phyloP scores from a whole-genome alignment of 1,140 invertebrate species.

The Himalopsyche phryganea region DNA sequence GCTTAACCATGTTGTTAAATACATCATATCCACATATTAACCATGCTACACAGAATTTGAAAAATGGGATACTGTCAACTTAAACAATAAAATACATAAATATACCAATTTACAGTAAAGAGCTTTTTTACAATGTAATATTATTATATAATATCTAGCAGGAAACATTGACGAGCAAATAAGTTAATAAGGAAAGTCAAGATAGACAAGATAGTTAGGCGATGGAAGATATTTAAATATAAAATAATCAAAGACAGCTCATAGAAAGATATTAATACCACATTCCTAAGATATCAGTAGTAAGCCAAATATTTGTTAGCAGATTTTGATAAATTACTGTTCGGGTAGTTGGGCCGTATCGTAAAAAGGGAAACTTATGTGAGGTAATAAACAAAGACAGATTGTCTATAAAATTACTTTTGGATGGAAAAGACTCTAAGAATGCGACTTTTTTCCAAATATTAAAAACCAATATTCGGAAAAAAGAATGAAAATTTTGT shows the following conservation, averaged over 20 bases:
- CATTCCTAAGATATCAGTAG: conserved; percentile 12
- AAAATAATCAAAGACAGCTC: neutral
- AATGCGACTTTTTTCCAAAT: too few relatives aligned
- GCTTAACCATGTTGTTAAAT: neutral
- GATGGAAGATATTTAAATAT: neutral
- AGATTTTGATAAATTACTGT: too few relatives aligned
- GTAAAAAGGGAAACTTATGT: too few relatives aligned
- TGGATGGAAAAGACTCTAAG: too few relatives aligned
- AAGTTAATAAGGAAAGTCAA: neutral
- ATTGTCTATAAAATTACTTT: too few relatives aligned
- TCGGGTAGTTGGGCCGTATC: too few relatives aligned
- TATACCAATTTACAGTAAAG: neutral
- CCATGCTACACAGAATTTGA: conserved; percentile 14
- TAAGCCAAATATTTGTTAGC: too few relatives aligned
- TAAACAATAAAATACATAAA: neutral
- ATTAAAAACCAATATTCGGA: too few relatives aligned
- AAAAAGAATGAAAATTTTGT: too few relatives aligned
- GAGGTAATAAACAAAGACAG: too few relatives aligned
- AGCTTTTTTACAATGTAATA: neutral
- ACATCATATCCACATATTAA: neutral
- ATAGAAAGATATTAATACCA: conserved; percentile 1
- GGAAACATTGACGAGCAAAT: conserved; percentile 7
- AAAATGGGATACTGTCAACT: neutral
- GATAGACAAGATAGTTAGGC: neutral
- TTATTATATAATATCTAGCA: conserved; percentile 11